These are phyloP conservation scores for Pseudorhombus dupliciocellatus DNA, from an alignment of 2,113 vertebrate species.

Conservation along the genomic window DNA sequence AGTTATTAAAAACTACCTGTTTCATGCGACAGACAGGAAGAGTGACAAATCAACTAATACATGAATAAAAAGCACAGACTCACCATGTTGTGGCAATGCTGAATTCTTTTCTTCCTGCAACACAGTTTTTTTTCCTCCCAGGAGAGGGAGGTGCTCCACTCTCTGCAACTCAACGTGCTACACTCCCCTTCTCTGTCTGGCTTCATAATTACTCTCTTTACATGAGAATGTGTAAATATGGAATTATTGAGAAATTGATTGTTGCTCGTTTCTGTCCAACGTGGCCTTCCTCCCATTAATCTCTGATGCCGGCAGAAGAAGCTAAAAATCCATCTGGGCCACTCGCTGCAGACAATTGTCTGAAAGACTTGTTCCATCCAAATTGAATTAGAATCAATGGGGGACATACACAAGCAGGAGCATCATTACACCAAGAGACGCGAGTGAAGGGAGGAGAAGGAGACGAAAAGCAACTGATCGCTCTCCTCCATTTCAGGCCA, in stretches of 20 bases:
- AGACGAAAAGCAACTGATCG: conserved; percentile 51
- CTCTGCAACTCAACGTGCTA: conserved; percentile 14
- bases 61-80: conserved; percentile 16
- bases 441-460: conserved; percentile 56
- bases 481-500: conserved; percentile 43
- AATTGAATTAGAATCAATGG: conserved; percentile 84
- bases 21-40: conserved; percentile 2
- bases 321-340: conserved; percentile 80
- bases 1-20: neutral
- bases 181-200: conserved; percentile 2
- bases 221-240: conserved; percentile 78
- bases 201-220: conserved; percentile 44
- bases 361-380: conserved; percentile 80
- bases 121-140: conserved; percentile 1
- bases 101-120: conserved; percentile 26
- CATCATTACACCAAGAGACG: conserved; percentile 70
- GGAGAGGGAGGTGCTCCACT: conserved; percentile 16
- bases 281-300: conserved; percentile 78
- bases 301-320: conserved; percentile 74
- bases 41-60: neutral
- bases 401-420: conserved; percentile 76
- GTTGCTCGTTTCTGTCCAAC: conserved; percentile 63
- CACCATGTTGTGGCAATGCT: conserved; percentile 9
- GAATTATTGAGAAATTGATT: conserved; percentile 77
- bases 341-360: conserved; percentile 79